Conservation (phyloP, 2,113 vertebrate genomes). For the Sciurus niger region DNA sequence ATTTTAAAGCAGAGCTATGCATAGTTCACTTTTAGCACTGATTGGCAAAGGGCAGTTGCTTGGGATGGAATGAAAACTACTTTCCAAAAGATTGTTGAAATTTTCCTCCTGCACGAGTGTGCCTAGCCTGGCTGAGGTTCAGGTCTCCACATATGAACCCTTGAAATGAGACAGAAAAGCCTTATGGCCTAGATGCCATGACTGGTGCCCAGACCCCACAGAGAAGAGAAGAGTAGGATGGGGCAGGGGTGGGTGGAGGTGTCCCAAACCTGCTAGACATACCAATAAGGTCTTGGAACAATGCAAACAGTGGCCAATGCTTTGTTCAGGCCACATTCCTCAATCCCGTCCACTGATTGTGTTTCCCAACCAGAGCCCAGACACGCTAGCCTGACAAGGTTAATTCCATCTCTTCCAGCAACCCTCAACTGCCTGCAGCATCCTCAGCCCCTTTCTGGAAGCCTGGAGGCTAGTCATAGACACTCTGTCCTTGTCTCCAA, state of each 20-base stretch:
- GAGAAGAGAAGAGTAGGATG: not conserved
- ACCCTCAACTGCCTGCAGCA: not conserved
- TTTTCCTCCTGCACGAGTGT: not conserved
- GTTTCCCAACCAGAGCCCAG: not conserved
- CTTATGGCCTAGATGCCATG: not conserved
- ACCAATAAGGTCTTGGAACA: accelerated
- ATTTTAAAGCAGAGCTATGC: not conserved
- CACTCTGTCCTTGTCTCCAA: not conserved
- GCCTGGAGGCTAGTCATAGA: not conserved
- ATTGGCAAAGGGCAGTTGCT: conserved; percentile 64
- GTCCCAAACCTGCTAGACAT: not conserved
- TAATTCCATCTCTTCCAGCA: not conserved
- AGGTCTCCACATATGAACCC: not conserved
- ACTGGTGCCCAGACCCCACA: not conserved
- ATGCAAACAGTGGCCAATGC: not conserved
- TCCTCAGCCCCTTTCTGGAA: not conserved
- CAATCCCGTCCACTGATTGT: not conserved
- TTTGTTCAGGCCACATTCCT: not conserved
- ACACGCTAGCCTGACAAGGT: accelerated
- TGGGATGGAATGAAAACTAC: conserved; percentile 44
- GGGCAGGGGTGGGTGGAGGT: not conserved
- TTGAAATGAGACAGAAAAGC: not conserved
- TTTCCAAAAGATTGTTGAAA: conserved; percentile 30
- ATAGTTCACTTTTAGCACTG: not conserved
- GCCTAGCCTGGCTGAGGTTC: conserved; percentile 25